A percentile compares a stretch with the other conserved stretches of the same genome.
These are phyloP conservation scores for Calameuta pallipes DNA, from an alignment of 2,888 invertebrate genomes.

Conservation along the genomic window DNA sequence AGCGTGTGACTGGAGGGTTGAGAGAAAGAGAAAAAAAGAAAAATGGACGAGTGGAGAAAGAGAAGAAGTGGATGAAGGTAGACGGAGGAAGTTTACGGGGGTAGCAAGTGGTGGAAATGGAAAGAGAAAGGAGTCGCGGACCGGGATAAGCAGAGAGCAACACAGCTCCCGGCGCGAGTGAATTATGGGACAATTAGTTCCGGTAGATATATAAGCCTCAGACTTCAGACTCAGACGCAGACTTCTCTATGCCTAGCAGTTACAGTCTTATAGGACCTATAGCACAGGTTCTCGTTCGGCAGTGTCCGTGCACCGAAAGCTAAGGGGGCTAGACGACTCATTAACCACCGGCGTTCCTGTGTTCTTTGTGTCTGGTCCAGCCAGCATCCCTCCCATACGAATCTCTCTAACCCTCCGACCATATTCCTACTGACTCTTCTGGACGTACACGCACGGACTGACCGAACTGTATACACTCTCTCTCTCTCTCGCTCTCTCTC, in stretches of 20 bases:
- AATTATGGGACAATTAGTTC: constrained; percentile 62
- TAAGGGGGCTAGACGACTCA: constrained; percentile 48
- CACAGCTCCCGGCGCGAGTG: constrained; percentile 52
- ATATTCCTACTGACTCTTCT: neutral
- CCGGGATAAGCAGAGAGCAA: constrained; percentile 43
- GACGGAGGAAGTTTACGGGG: neutral
- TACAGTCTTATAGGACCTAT: constrained; percentile 15
- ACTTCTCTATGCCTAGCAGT: constrained; percentile 17
- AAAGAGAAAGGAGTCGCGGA: constrained; percentile 33
- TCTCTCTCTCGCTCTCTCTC: neutral
- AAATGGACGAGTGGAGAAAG: neutral
- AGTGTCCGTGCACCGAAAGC: constrained; percentile 16
- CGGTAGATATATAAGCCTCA: constrained; percentile 59
- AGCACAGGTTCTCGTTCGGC: constrained; percentile 12
- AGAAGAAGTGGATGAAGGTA: constrained; percentile 8
- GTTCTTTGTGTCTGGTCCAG: constrained; percentile 42
- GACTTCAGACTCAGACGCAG: constrained; percentile 39
- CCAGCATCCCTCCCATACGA: constrained; percentile 2
- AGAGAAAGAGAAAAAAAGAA: constrained; percentile 20
- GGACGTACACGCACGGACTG: neutral
- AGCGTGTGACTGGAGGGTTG: neutral
- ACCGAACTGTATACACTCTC: neutral
- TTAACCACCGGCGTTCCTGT: constrained; percentile 46
- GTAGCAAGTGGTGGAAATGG: constrained; percentile 5
- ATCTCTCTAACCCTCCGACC: neutral